Conservation (phyloP, 2,113 vertebrate genomes). For the Reinhardtius hippoglossoides region DNA sequence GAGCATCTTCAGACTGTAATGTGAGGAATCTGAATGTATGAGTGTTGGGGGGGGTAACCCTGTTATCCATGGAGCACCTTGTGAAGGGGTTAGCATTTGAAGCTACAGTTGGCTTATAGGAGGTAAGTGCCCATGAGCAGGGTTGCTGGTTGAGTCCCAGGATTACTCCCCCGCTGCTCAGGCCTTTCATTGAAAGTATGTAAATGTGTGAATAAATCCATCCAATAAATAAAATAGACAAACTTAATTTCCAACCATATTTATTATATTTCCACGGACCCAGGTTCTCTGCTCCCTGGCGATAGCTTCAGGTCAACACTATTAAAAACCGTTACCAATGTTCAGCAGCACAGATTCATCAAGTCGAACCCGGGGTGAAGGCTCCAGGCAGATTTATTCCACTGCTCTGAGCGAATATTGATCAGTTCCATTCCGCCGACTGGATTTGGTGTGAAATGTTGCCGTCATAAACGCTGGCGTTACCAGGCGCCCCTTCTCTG, state of each 20-base stretch:
- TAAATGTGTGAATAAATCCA: neutral
- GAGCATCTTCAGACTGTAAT: neutral
- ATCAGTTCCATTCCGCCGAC: neutral
- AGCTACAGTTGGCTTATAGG: too few relatives aligned
- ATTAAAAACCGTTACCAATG: neutral
- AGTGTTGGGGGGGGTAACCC: neutral
- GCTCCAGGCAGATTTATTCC: neutral
- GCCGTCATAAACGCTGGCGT: neutral
- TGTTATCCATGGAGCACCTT: neutral
- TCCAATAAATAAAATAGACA: neutral
- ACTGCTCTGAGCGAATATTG: neutral
- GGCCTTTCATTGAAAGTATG: neutral
- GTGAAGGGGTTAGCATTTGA: neutral
- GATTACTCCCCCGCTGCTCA: neutral
- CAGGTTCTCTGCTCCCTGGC: neutral
- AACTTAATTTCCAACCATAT: neutral
- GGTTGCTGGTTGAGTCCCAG: too few relatives aligned
- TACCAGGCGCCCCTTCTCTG: neutral
- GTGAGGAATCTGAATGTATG: neutral
- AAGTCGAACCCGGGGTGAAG: constrained; percentile 1
- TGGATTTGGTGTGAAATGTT: neutral
- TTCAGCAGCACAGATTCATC: neutral
- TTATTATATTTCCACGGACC: neutral
- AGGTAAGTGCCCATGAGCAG: too few relatives aligned
- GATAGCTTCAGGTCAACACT: constrained; percentile 1